These are phyloP conservation scores for Lepisosteus oculatus DNA, from an alignment of 2,113 vertebrate genomes.

Conservation along the genomic window DNA sequence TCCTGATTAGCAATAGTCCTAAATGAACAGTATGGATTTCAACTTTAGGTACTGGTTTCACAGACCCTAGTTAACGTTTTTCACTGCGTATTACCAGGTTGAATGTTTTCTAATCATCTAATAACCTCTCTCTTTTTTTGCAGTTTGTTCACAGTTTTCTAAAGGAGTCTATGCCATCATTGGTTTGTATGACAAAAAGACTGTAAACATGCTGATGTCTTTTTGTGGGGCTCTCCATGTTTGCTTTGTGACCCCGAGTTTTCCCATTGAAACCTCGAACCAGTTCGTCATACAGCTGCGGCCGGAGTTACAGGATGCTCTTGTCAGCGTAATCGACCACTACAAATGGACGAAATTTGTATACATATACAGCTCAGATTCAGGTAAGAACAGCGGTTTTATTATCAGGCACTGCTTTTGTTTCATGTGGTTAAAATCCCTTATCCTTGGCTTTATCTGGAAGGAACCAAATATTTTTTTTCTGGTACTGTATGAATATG, in stretches of 20 bases:
- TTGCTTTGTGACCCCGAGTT: constrained; percentile 95
- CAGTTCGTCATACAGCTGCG: constrained; percentile 97
- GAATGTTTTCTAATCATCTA: too few relatives aligned
- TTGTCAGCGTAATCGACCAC: constrained; percentile 91
- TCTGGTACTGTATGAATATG: too few relatives aligned
- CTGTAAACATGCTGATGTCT: constrained; percentile 97
- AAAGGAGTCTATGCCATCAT: constrained; percentile 98
- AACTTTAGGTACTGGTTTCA: too few relatives aligned
- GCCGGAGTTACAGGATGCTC: constrained; percentile 91
- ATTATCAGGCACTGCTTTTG: background rate
- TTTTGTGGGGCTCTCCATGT: constrained; percentile 97
- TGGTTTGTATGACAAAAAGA: constrained; percentile 94
- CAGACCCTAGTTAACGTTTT: too few relatives aligned
- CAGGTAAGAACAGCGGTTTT: constrained; percentile 64
- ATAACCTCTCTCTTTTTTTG: constrained; percentile 12
- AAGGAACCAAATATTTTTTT: too few relatives aligned
- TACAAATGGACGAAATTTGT: constrained; percentile 96
- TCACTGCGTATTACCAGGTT: too few relatives aligned
- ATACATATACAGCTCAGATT: constrained; percentile 96
- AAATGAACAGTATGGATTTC: too few relatives aligned
- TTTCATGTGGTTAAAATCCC: too few relatives aligned
- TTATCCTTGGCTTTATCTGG: too few relatives aligned
- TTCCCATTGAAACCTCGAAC: constrained; percentile 92
- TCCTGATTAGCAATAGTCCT: too few relatives aligned
- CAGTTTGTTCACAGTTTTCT: constrained; percentile 98